A percentile compares a stretch with the other conserved stretches of the same genome.
Conservation (phyloP, 2,113 vertebrate genomes). For the Noctilio leporinus region DNA sequence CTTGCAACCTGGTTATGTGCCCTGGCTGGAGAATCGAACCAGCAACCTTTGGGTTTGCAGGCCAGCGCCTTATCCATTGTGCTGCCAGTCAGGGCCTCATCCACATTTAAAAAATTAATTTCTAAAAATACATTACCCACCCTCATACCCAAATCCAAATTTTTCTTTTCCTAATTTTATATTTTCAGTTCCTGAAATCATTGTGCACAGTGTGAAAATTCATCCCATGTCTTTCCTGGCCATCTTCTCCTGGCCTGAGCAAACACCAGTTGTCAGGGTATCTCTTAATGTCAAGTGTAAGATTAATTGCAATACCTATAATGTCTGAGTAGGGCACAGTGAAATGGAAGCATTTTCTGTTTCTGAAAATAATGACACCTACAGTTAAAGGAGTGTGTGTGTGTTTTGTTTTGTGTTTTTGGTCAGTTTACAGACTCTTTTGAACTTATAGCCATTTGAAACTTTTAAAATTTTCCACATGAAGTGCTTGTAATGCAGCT, state of each 20-base stretch:
- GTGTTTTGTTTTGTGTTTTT: not conserved
- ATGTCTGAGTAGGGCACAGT: not conserved
- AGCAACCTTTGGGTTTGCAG: no score
- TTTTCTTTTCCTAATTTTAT: not conserved
- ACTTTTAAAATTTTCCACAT: not conserved
- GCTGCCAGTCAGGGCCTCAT: no score
- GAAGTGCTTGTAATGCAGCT: not conserved
- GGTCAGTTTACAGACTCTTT: not conserved
- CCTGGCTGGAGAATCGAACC: no score
- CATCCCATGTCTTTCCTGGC: not conserved
- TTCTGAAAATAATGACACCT: not conserved
- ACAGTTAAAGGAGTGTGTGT: not conserved
- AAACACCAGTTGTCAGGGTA: not conserved
- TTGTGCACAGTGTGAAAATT: not conserved
- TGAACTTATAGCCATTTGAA: not conserved
- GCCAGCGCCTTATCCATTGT: no score
- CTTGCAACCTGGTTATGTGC: no score
- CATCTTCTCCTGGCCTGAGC: not conserved
- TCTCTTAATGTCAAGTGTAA: not conserved
- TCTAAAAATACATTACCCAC: not conserved
- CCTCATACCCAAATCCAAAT: not conserved
- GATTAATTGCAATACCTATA: not conserved
- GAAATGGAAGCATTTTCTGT: not conserved
- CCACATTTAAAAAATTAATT: not conserved
- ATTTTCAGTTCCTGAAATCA: not conserved